Base-by-base conservation (phyloP, 2,888 invertebrate genomes). In the Lutraria lutraria region DNA sequence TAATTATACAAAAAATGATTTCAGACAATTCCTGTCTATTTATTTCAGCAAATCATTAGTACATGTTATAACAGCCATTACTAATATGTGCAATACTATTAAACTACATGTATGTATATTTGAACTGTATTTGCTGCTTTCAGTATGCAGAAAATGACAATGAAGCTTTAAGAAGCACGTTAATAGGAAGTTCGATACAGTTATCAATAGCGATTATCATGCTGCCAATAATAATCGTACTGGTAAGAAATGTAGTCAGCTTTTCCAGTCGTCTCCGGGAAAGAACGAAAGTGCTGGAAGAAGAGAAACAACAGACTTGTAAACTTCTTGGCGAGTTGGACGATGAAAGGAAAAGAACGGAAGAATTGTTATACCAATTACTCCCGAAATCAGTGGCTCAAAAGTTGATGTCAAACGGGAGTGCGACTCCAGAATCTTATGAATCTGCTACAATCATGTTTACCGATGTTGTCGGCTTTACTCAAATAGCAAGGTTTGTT, bases 391-490 rank as follows among this genome's bases (percentile, higher is more conserved):
- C 90, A 6, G 90, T 94, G 13, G 93, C 93, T 4, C 82, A 83
- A 63, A 90, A 89, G 53, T 60, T 94, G 72, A 89, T 92, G 63
- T 79, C 85, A 16, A 83, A 89, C 43, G 82, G 89, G 10, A 54
- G 80, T 29, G 92, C 90, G 0, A 54, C 85, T 25, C 94, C 94
- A 19, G 93, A 92, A 76, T 81, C 85, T 1, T 94, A 85, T 68
- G 82, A 92, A 19, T 86, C 92, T 0, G 94, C 88, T 25, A 94
- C 93, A 8, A 85, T 94, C 12, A 91, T 92, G 90, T 94, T 94
- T 80, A 92, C 92, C 0, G 93, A 91, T 60, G 85, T 93, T 10
- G 92, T 91, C 2, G 92, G 90, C 16, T 93, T 93, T 56, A 89
- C 92, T 4, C 83, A 82, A 19, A 91, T 92, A 43, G 88, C 89